Evolutionary conservation across 2,888 invertebrate genomes (phyloP).

Genomic region (Arctia plantaginis): DNA sequence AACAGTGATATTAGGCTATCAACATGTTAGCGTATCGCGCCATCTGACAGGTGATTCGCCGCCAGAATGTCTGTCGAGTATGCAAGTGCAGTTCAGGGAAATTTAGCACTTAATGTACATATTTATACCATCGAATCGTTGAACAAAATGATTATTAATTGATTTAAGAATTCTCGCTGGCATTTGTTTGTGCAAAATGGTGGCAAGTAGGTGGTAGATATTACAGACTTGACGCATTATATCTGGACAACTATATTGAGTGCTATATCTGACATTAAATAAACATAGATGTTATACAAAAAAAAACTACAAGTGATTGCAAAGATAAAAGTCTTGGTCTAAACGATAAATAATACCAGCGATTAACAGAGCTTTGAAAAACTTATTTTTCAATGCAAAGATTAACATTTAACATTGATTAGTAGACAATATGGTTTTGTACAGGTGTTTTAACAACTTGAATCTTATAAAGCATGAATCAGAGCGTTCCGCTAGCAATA

Average conservation of each 20-base stretch:
- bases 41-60: slow-evolving; percentile 58
- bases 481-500: slow-evolving; percentile 61
- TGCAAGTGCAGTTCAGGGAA: slow-evolving; percentile 57
- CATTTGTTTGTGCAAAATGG: slow-evolving; percentile 7
- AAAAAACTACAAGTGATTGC: not conserved
- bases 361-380: not conserved
- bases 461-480: slow-evolving; percentile 62
- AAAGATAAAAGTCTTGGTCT: not conserved
- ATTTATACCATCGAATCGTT: slow-evolving; percentile 23
- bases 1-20: slow-evolving; percentile 53
- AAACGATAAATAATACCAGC: not conserved
- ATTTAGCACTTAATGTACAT: slow-evolving; percentile 54
- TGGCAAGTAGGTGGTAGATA: no score
- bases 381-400: not conserved
- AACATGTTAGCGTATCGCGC: slow-evolving; percentile 50
- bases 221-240: no score
- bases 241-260: no score
- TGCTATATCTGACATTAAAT: no score
- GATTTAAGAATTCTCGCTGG: slow-evolving; percentile 16
- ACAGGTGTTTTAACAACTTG: slow-evolving; percentile 61
- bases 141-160: slow-evolving; percentile 10
- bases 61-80: slow-evolving; percentile 64
- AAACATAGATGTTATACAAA: not conserved
- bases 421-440: slow-evolving; percentile 40
- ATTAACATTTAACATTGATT: slow-evolving; percentile 12